Conservation (phyloP, 2,888 invertebrate species). For the Dryococelus australis region DNA sequence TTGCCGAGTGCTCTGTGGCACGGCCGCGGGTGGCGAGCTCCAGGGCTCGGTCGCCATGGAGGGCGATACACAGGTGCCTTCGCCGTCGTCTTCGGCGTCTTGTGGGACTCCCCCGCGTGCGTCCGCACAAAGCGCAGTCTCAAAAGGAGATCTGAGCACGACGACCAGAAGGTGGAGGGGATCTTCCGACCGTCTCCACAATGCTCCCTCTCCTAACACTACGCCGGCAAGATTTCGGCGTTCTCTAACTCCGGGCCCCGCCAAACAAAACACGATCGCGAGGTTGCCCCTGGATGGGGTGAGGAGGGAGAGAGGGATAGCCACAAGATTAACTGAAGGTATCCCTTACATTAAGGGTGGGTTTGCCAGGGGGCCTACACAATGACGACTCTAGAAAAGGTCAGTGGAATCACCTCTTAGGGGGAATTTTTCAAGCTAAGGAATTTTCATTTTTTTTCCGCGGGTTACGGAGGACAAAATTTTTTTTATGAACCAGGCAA, state of each 20-base stretch:
- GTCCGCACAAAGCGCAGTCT: too few species aligned
- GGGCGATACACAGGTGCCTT: too few species aligned
- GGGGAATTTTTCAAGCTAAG: background rate
- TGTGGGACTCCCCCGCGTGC: too few species aligned
- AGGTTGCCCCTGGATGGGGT: background rate
- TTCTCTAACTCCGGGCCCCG: background rate
- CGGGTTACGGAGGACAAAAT: background rate
- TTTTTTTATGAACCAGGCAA: background rate
- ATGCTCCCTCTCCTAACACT: too few species aligned
- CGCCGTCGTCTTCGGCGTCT: too few species aligned
- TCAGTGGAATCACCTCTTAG: background rate
- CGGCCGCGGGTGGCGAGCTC: too few species aligned
- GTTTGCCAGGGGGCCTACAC: background rate
- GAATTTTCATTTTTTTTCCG: background rate
- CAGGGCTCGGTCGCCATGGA: too few species aligned
- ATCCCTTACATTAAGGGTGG: conserved; percentile 30
- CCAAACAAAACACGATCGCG: background rate
- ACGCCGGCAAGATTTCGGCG: too few species aligned
- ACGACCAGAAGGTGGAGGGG: too few species aligned
- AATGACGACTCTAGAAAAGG: conserved; percentile 19
- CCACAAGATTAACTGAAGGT: conserved; percentile 28
- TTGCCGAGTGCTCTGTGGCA: too few species aligned
- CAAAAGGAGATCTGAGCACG: too few species aligned
- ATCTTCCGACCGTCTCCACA: too few species aligned
- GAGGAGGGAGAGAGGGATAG: background rate